Conservation (phyloP, 1,140 invertebrate genomes). For the Pseudomyrmex cubaensis region DNA sequence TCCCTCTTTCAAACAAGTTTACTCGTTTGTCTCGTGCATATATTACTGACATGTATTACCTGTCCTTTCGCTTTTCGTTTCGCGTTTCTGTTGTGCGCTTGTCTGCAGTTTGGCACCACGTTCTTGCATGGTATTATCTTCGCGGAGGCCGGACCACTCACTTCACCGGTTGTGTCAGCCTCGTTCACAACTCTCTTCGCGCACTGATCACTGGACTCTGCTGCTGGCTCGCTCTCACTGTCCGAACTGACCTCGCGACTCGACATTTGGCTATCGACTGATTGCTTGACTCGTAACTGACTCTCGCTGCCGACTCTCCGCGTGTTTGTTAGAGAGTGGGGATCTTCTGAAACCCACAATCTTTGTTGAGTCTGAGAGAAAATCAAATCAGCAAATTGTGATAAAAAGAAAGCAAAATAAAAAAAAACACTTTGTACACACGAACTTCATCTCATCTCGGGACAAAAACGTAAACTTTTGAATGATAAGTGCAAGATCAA, state of each 20-base stretch:
- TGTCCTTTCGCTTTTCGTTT: slow-evolving; percentile 39
- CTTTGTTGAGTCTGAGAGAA: slow-evolving; percentile 63
- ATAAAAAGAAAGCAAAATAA: background rate
- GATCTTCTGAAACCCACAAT: slow-evolving; percentile 63
- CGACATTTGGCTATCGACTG: slow-evolving; percentile 82
- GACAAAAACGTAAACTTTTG: background rate
- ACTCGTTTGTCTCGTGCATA: no score
- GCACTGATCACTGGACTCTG: background rate
- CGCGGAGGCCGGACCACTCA: background rate
- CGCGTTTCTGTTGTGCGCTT: background rate
- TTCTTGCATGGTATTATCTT: background rate
- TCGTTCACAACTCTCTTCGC: background rate
- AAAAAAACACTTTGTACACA: slow-evolving; percentile 22
- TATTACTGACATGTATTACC: slow-evolving; percentile 26
- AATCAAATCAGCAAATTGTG: slow-evolving; percentile 23
- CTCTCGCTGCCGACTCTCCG: slow-evolving; percentile 53
- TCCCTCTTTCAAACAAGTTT: no score
- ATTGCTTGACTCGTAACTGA: slow-evolving; percentile 64
- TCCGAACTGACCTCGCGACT: slow-evolving; percentile 80
- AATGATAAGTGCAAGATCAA: background rate
- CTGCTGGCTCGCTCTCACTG: slow-evolving; percentile 64
- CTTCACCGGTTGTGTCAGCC: slow-evolving; percentile 20
- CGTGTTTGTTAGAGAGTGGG: slow-evolving; percentile 58
- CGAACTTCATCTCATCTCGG: slow-evolving; percentile 9
- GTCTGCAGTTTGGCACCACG: background rate